phyloP scores from a whole-genome alignment of 2,113 vertebrate genomes.

The Embiotoca jacksoni region DNA sequence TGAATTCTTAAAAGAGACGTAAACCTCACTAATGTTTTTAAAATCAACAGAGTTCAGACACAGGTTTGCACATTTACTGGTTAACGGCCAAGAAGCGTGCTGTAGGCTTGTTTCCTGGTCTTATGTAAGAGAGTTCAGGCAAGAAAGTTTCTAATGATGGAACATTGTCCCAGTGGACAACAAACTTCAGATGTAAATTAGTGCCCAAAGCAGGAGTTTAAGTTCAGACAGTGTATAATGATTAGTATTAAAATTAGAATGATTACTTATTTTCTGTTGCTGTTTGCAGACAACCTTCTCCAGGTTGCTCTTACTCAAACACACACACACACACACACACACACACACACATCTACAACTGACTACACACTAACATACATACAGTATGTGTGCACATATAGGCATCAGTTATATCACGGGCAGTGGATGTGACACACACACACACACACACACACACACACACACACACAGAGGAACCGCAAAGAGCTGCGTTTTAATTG shows the following conservation, averaged over 20 bases:
- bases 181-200: background rate
- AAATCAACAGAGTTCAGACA: background rate
- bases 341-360: too few species aligned
- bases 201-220: background rate
- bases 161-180: too few species aligned
- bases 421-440: background rate
- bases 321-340: background rate
- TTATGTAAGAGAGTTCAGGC: background rate
- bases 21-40: background rate
- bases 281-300: background rate
- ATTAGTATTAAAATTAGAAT: background rate
- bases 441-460: conserved; percentile 28
- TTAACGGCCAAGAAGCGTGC: background rate
- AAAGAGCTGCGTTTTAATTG: conserved; percentile 70
- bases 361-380: background rate
- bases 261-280: background rate
- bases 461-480: conserved; percentile 22
- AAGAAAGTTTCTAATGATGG: background rate
- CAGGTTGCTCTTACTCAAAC: conserved; percentile 17
- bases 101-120: background rate
- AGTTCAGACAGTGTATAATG: background rate
- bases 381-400: background rate
- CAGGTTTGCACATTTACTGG: background rate
- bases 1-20: background rate
- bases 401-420: conserved; percentile 11